phyloP scores from a whole-genome alignment of 1,140 invertebrate species.

The Liolophura sinensis region DNA sequence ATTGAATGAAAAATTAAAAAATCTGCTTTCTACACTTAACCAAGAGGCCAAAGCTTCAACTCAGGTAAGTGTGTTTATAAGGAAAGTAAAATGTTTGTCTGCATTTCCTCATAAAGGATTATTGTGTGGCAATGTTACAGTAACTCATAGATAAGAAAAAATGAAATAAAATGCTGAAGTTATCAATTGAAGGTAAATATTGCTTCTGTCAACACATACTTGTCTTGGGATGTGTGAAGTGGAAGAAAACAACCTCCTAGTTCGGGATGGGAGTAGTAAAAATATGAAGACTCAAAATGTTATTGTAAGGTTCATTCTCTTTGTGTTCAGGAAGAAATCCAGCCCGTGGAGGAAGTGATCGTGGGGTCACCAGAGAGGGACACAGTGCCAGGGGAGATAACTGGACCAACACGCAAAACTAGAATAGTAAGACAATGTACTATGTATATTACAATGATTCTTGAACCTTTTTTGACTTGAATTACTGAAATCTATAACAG shows the following conservation, averaged over 20 bases:
- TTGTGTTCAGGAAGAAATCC: neutral
- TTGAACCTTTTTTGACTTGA: too few relatives aligned
- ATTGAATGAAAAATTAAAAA: conserved; percentile 77
- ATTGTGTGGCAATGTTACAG: too few relatives aligned
- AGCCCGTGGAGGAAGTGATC: neutral
- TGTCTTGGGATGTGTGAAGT: too few relatives aligned
- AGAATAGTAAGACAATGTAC: conserved; percentile 24
- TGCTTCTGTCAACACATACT: too few relatives aligned
- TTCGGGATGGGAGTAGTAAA: too few relatives aligned
- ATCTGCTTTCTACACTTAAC: conserved; percentile 73
- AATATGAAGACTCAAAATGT: too few relatives aligned
- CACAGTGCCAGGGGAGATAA: conserved; percentile 29
- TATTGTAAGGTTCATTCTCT: too few relatives aligned
- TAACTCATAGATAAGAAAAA: too few relatives aligned
- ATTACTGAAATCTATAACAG: too few relatives aligned
- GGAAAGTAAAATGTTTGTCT: neutral
- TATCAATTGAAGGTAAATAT: too few relatives aligned
- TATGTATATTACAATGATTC: neutral
- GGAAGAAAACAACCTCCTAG: too few relatives aligned
- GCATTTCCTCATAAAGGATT: neutral
- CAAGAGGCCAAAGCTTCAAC: conserved; percentile 63
- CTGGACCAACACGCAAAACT: conserved; percentile 17
- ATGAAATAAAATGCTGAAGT: too few relatives aligned
- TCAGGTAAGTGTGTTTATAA: conserved; percentile 16
- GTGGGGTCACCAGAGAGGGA: conserved; percentile 23